phyloP scores from a whole-genome alignment of 2,888 invertebrate species.

The Myopa testacea region DNA sequence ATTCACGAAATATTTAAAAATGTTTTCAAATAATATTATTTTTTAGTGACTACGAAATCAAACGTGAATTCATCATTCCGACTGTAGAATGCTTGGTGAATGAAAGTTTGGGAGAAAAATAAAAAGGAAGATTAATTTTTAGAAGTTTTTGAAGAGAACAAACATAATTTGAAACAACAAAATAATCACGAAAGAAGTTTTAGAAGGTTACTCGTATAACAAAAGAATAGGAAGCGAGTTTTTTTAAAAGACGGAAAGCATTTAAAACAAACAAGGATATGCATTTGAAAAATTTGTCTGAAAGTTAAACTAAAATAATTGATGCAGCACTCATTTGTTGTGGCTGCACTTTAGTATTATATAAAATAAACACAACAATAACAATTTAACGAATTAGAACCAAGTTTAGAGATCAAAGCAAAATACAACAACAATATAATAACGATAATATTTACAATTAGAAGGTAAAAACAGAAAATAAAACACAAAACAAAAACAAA shows the following conservation, averaged over 20 bases:
- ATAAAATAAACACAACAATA: conserved; percentile 11
- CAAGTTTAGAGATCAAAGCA: conserved; percentile 23
- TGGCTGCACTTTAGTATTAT: conserved; percentile 9
- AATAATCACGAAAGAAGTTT: neutral
- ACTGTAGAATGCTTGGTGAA: too few relatives aligned
- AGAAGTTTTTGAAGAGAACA: neutral
- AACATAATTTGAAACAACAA: neutral
- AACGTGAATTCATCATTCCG: too few relatives aligned
- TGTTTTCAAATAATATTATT: too few relatives aligned
- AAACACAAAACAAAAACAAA: conserved; percentile 3
- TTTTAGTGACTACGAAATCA: too few relatives aligned
- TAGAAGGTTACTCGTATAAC: neutral
- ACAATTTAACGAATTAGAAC: conserved; percentile 37
- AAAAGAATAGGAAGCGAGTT: neutral
- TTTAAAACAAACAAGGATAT: neutral
- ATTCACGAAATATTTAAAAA: too few relatives aligned
- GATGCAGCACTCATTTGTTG: conserved; percentile 5
- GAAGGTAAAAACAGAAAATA: neutral
- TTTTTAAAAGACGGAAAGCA: neutral
- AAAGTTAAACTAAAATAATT: conserved; percentile 30
- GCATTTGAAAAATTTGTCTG: conserved; percentile 21
- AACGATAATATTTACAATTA: conserved; percentile 4
- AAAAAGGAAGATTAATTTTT: too few relatives aligned
- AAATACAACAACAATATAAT: neutral
- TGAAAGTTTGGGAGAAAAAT: too few relatives aligned